These are phyloP conservation scores for Hypocryptadius cinnamomeus DNA, from an alignment of 2,113 vertebrate genomes.

Conservation along the genomic window DNA sequence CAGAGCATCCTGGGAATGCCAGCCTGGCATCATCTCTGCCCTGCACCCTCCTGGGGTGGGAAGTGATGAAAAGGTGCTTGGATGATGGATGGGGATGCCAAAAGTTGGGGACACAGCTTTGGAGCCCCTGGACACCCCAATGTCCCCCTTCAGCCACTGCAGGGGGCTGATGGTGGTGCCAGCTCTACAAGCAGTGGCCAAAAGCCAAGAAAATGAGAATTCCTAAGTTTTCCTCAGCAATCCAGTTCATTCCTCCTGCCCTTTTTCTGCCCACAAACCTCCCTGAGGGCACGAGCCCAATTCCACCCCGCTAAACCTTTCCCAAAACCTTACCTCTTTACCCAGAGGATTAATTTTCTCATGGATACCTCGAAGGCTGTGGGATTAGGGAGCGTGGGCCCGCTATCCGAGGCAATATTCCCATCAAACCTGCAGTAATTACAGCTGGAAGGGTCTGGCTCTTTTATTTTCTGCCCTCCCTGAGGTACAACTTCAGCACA, in stretches of 20 bases:
- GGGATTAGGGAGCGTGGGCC: not conserved
- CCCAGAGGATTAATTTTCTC: not conserved
- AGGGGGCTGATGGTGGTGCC: too few relatives aligned
- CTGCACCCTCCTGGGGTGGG: not conserved
- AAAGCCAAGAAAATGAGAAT: not conserved
- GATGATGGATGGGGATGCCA: not conserved
- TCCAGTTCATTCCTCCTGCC: not conserved
- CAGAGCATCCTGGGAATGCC: not conserved
- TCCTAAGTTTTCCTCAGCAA: not conserved
- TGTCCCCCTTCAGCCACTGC: not conserved
- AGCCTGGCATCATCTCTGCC: not conserved
- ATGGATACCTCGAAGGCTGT: not conserved
- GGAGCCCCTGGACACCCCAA: not conserved
- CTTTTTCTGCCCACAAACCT: not conserved
- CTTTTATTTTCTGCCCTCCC: not conserved
- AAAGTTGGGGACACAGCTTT: not conserved
- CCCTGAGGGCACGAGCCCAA: not conserved
- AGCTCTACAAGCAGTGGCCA: not conserved
- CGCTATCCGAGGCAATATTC: slow-evolving; percentile 1
- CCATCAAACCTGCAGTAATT: slow-evolving; percentile 57
- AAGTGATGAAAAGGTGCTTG: not conserved
- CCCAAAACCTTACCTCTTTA: not conserved
- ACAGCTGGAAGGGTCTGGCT: slow-evolving; percentile 23
- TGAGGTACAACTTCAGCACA: not conserved
- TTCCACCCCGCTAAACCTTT: not conserved